phyloP scores from a whole-genome alignment of 1,140 invertebrate species.

The Pemphigus obesinymphae region DNA sequence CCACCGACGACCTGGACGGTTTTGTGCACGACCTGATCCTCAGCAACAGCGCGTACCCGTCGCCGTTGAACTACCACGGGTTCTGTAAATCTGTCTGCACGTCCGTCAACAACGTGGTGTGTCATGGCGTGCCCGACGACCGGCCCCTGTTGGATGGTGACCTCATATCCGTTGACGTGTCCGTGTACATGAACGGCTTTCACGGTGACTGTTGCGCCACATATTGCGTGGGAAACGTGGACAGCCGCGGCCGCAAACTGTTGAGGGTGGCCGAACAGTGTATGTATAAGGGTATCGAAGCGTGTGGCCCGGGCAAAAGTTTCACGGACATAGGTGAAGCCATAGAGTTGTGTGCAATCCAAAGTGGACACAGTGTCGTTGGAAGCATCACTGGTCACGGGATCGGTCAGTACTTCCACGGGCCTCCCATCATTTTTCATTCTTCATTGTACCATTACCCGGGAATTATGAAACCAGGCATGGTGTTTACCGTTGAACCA shows the following conservation, averaged over 20 bases:
- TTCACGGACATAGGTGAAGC: constrained; percentile 69
- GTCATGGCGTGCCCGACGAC: constrained; percentile 91
- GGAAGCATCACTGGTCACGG: constrained; percentile 85
- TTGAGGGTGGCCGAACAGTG: constrained; percentile 67
- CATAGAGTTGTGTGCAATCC: background rate
- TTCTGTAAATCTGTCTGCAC: constrained; percentile 94
- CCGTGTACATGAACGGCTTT: constrained; percentile 76
- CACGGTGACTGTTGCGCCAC: constrained; percentile 92
- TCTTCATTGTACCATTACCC: constrained; percentile 49
- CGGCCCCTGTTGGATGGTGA: constrained; percentile 76
- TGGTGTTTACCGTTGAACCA: constrained; percentile 95
- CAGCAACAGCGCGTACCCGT: constrained; percentile 77
- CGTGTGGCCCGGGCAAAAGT: constrained; percentile 69
- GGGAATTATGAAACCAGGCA: constrained; percentile 76
- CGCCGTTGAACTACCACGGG: constrained; percentile 76
- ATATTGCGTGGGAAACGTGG: constrained; percentile 76
- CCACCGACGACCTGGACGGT: constrained; percentile 82
- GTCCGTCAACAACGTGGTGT: constrained; percentile 89
- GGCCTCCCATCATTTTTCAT: constrained; percentile 84
- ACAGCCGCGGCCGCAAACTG: constrained; percentile 64
- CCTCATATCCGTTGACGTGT: constrained; percentile 87
- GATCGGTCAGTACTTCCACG: constrained; percentile 88
- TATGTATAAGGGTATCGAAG: constrained; percentile 65
- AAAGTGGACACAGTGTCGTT: constrained; percentile 62
- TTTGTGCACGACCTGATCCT: constrained; percentile 68